Evolutionary conservation across 2,888 invertebrate species (phyloP).

Genomic region (Lydus trimaculatus): DNA sequence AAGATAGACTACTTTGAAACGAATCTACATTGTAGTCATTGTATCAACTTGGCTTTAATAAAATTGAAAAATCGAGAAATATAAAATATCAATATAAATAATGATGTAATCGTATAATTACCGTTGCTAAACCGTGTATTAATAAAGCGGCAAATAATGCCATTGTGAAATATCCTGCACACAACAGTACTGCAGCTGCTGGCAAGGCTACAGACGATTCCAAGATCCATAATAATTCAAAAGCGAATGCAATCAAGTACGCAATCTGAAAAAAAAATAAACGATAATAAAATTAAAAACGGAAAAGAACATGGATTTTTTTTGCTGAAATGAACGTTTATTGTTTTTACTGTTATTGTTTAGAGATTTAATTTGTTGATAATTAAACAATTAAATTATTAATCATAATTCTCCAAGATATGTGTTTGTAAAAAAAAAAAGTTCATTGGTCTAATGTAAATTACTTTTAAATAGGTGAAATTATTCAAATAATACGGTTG

Average conservation of each 20-base stretch:
- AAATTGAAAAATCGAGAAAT: background rate
- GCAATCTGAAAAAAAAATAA: constrained; percentile 60
- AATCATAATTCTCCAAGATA: background rate
- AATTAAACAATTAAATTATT: background rate
- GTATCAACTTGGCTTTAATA: too few species aligned
- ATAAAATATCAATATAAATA: background rate
- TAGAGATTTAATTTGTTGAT: background rate
- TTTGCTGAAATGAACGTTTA: background rate
- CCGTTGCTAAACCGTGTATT: constrained; percentile 63
- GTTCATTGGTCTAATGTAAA: background rate
- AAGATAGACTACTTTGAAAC: too few species aligned
- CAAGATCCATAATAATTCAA: constrained; percentile 64
- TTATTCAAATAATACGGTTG: background rate
- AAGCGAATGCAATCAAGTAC: constrained; percentile 63
- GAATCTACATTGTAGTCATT: too few species aligned
- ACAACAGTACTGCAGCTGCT: constrained; percentile 62
- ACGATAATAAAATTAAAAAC: background rate
- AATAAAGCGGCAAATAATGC: constrained; percentile 62
- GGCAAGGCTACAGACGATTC: constrained; percentile 60
- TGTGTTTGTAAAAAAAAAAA: background rate
- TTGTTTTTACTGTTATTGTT: background rate
- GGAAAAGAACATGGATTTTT: background rate
- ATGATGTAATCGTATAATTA: constrained; percentile 49
- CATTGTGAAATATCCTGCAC: constrained; percentile 63
- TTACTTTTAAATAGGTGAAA: background rate